Evolutionary conservation across 2,888 invertebrate genomes (phyloP), one percentile per base, ranked within the genome.

Genomic region (Acleris emargana): DNA sequence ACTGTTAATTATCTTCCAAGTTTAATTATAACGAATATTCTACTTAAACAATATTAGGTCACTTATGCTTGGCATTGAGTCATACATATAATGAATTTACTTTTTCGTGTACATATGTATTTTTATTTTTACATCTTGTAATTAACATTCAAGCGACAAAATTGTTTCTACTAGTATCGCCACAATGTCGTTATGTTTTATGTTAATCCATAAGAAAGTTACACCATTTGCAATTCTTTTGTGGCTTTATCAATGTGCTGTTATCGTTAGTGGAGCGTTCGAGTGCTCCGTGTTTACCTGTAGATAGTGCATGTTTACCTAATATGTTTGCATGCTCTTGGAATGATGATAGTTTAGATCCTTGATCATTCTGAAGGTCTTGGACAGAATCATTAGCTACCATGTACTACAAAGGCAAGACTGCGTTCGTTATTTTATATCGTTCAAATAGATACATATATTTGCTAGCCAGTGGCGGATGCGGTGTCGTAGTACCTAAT

Each of bases 181-280:
- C 42, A 9, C 7, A 54, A 42, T 7, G 20, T n/a, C n/a, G 49
- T 50, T 22, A 50, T 50, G 7, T 22, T 63, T 38, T 13, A 50
- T 25, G 49, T 43, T 43, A 54, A 55, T 50, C 43, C 49, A 49
- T 62, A 69, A 71, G 71, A 70, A 74, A 43, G 58, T 62, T 43
- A 63, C 54, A 53, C 58, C 63, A 69, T 73, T 69, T 70, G 73
- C 72, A 75, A 77, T 80, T 79, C 76, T 79, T 79, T 79, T 75
- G 75, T 76, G 68, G 67, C 68, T 64, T 68, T 80, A 78, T 81
- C 77, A 74, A 69, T 52, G 13, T 42, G 53, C 68, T 71, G 72
- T 77, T 81, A 82, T 80, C 79, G 74, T 50, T 55, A 58, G 67
- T 72, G 59, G 70, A 73, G 67, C 72, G 38, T 13, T 38, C 38